Base-by-base conservation (phyloP, 2,797 vertebrate species). In the Aselliscus stoliczkanus region DNA sequence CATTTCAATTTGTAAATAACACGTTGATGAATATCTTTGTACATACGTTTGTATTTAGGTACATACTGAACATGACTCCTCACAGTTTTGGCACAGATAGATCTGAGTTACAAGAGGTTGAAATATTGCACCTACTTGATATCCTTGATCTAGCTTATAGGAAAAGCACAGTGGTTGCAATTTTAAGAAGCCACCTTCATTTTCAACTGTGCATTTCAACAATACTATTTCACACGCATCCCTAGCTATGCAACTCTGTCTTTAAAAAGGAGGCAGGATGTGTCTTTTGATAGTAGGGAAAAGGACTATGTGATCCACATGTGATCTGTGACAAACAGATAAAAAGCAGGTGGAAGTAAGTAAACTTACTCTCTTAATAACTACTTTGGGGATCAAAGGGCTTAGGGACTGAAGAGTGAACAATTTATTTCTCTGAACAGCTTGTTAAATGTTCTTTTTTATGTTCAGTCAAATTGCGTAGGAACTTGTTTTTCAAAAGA, bases 401-500 rank as follows among this genome's bases (percentile, higher is more conserved):
- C 54, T 88, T 92, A 25, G 69, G 54, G 60, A 92, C 23, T 82
- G 50, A 83, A 93, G 52, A 85, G 2, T 95, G 67, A 91, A 82
- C 58, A 93, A 62, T 79, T 95, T 84, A 80, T 94, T 93, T 88
- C 65, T 80, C n/a, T 93, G 64, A 89, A 82, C 39, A 90, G 73
- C 65, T 94, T 91, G 67, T 92, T 91, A 83, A 72, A 73, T 93
- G 65, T 86, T 91, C 58, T 96, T 97, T 97, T 96, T 92, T 80
- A 84, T 90, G 76, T 80, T 96, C 34, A 89, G 34, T 79, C 69
- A 93, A 77, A 90, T 82, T 79, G 60, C 3, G 0, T 92, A 92
- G 72, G 58, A 93, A 76, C 47, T 96, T 88, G 7, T 91, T 93
- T 96, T 83, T 88, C 64, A 88, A 54, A 93, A 87, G 72, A 93